Base-by-base conservation (phyloP, 2,797 vertebrate genomes). In the Aeoliscus strigatus region DNA sequence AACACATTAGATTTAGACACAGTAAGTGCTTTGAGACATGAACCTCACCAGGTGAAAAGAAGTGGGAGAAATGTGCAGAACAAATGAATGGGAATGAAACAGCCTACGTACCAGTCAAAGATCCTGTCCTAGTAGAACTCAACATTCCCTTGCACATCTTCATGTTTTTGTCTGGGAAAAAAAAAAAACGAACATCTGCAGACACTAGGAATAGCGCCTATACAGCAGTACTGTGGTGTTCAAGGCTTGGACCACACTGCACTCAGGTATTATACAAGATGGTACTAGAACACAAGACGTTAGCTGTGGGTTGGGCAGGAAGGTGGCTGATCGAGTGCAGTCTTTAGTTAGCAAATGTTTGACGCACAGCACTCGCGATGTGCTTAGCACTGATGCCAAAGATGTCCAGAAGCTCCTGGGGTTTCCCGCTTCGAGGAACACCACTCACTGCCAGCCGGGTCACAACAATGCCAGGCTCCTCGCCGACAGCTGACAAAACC, bases 351-450 rank as follows among this genome's bases (percentile, higher is more conserved):
- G 84, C 79, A 12, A 91, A 79, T 45, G 86, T 82, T 44, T 80
- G 51, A 47, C 71, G 89, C 61, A 94, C 92, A 0, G 92, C 79
- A 0, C 60, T 27, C 0, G 77, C 69, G 6, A 95, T 93, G 39
- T 77, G 57, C 45, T 86, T 87, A 12, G 91, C 84, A 15, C 88
- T 89, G 71, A 95, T 90, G 36, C 89, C 90, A 26, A 86, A 93
- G 10, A 82, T 5, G 65, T 93, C 89, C 11, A 94, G 77, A 35
- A 93, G 79, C 66, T 93, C 88, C 3, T 85, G 63, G 1, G 90
- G 62, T 49, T 87, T 87, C 38, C 91, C 89, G 0, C 89, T 91
- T 17, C 29, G 87, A 39, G 91, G 91, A 6, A 93, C 81, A 0
- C 57, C 67, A 0, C 45, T 51, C 40, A 94, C 91, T 0, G 91